Evolutionary conservation across 2,113 vertebrate species (phyloP), one percentile per base, ranked within the genome.

Genomic region (Colius striatus): DNA sequence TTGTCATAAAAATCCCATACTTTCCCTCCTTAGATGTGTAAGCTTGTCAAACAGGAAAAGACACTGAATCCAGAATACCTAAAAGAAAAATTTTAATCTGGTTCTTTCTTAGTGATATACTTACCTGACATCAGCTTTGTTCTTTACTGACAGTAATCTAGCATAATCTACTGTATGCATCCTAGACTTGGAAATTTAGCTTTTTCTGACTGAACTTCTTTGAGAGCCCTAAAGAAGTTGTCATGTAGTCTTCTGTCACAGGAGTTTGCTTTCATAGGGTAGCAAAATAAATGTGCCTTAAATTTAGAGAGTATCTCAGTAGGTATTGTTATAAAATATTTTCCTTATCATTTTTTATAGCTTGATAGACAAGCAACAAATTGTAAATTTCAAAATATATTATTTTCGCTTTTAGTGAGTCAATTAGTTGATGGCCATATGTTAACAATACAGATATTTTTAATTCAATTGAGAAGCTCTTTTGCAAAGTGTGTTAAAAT

Each of bases 1-100:
- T 87, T 90, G 43, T 75, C 67, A 91, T 87, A 92, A 90, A 92
- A 92, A 90, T 90, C 70, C 55, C 38, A 38, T 91, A 48, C 21
- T 84, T 92, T 34, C n/a, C 77, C 89, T 95, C 67, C 76, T 94
- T 89, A 48, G 30, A 25, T 87, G 57, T 16, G 76, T 75, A 68
- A 83, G 80, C 55, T 84, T 96, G 57, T 58, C 63, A 84, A 86
- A 78, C 78, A 80, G 86, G n/a, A 84, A 6, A n/a, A n/a, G 61
- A 18, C 21, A 57, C 8, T 51, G 14, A 68, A 67, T 70, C 41
- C 50, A 51, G 51, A 47, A 66, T 41, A 29, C 48, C 22, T 79
- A 48, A 21, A 27, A 26, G 32, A 62, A 79, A 89, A 55, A 80
- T 9, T 15, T 68, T 84, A 83, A 93, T 82, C 77, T 0, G 0